Evolutionary conservation across 2,797 vertebrate genomes (phyloP), one percentile per base, ranked within the genome.

Genomic region (Apodemus agrarius): DNA sequence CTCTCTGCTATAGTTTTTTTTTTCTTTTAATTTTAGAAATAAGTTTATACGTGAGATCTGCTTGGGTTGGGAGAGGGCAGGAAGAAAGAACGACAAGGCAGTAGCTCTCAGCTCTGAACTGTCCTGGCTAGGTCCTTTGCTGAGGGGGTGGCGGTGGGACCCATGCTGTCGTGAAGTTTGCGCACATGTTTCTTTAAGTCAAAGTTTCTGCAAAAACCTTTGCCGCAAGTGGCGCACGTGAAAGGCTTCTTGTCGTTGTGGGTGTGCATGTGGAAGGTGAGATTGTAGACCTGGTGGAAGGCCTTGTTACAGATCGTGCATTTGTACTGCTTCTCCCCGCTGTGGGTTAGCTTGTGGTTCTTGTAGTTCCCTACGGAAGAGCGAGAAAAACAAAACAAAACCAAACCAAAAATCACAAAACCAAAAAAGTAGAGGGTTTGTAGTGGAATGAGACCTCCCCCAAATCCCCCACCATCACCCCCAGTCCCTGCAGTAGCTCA

Each of bases 221-320:
- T 99, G 95, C 99, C 99, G 98, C 99, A 99, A 97, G 99, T 99
- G 97, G 98, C 98, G 90, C 99, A 99, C 31, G 99, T 99, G 97
- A 99, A 99, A 89, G 99, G 99, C 98, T 99, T 99, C 99, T 99
- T 99, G 98, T 99, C 99, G 86, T 99, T 99, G 98, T 99, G 99
- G 63, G 99, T 99, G 98, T 99, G 99, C 99, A 99, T 99, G 98
- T 99, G 99, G 98, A 99, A 99, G 91, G 99, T 99, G 96, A 99
- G 98, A 97, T 99, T 99, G 98, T 99, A 99, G 97, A 99, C 98
- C 98, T 99, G 99, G 97, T 99, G 99, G 97, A 99, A 99, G 96
- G 99, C 99, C 98, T 99, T 99, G 98, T 99, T 99, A 98, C 99
- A 99, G 95, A 99, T 99, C 75, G 99, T 99, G 89, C 99, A 99